Evolutionary conservation across 2,888 invertebrate genomes (phyloP).

Genomic region (Hedychridium roseum): DNA sequence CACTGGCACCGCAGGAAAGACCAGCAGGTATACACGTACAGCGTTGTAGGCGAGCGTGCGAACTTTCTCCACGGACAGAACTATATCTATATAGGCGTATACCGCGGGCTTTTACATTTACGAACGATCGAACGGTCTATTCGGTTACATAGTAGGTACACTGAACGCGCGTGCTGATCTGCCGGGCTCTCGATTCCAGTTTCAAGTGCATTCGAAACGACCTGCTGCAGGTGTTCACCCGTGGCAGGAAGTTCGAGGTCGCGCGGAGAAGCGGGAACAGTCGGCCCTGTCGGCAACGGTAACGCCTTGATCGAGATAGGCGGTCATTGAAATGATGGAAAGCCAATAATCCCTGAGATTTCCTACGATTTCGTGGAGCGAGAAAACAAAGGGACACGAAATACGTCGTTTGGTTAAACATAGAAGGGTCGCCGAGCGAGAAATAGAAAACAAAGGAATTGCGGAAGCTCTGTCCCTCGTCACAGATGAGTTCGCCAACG

Average conservation of each 20-base stretch:
- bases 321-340: no score
- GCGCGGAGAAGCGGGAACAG: no score
- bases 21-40: constrained; percentile 10
- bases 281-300: no score
- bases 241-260: constrained; percentile 26
- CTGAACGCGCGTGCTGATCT: background rate
- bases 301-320: no score
- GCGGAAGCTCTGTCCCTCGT: no score
- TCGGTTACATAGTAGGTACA: background rate
- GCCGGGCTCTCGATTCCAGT: background rate
- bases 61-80: constrained; percentile 38
- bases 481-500: no score
- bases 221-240: background rate
- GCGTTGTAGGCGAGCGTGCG: constrained; percentile 26
- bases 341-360: no score
- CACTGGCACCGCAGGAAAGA: constrained; percentile 9
- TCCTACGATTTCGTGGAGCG: no score
- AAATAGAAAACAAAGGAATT: no score
- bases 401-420: no score
- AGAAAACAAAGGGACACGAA: no score
- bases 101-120: constrained; percentile 12
- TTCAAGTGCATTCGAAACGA: background rate
- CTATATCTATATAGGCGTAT: constrained; percentile 33
- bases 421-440: no score
- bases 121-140: constrained; percentile 10